Base-by-base conservation (phyloP, 2,888 invertebrate genomes). In the Lepidocyrtoides sp. region DNA sequence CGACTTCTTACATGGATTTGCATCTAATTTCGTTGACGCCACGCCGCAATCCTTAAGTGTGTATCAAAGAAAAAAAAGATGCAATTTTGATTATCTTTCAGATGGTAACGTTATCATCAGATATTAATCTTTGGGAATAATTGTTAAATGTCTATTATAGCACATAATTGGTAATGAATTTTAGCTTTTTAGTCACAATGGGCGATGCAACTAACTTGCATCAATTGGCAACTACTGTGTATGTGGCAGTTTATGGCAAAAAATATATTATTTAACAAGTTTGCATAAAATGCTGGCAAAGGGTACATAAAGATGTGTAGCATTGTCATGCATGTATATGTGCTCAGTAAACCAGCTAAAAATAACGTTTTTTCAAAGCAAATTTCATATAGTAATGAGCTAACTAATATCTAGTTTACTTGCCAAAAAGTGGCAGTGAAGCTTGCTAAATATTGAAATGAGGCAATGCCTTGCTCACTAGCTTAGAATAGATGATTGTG, bases 121-220 rank as follows among this genome's bases (percentile, higher is more conserved):
- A n/a, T 5, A 26, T 77, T 77, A 77, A 77, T 48, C 51, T 54
- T 12, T 32, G 29, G 3, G 51, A 77, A n/a, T 77, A 48, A 77
- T 26, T 77, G 77, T 51, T 77, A 5, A 14, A n/a, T 54, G n/a
- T 51, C 48, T 2, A 48, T 75, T 77, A 51, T 51, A 41, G 41
- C 72, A 72, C 8, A 12, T 77, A 48, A 77, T 77, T 77, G 69
- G 10, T 41, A 41, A 32, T 23, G 36, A 66, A 36, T 17, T 66
- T 48, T 51, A 44, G 7, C 54, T n/a, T n/a, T n/a, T n/a, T n/a
- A n/a, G 48, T 77, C 44, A 41, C 44, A 69, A 36, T 17, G 44
- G 51, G 20, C 20, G 26, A 26, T 51, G 51, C 72, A 1, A 36
- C n/a, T 17, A 23, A 77, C 10, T 75, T 48, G 44, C 48, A 48